phyloP scores from a whole-genome alignment of 1,140 invertebrate genomes.

The Brachionus paranguensis region DNA sequence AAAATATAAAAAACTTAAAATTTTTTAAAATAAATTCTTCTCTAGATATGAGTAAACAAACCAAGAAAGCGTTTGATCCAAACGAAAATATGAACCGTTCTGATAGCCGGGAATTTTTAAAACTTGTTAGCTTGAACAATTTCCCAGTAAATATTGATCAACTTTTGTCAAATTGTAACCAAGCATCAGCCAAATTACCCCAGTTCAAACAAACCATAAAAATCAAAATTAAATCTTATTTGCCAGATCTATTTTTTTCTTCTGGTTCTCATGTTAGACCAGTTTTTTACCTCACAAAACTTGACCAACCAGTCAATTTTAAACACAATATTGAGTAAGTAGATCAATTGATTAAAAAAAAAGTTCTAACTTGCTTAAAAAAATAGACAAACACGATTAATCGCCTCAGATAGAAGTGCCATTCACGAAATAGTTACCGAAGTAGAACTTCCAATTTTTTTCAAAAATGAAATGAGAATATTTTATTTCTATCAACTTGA shows the following conservation, averaged over 20 bases:
- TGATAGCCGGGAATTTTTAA: not conserved
- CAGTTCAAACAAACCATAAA: not conserved
- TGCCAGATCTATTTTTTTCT: not conserved
- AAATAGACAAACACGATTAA: not conserved
- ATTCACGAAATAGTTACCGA: not conserved
- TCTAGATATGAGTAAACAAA: not conserved
- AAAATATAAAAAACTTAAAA: too few species aligned
- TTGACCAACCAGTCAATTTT: not conserved
- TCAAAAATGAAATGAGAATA: not conserved
- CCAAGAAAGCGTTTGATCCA: not conserved
- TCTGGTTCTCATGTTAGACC: not conserved
- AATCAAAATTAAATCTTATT: not conserved
- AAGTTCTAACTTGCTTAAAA: too few species aligned
- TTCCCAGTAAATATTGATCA: not conserved
- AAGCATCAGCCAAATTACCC: not conserved
- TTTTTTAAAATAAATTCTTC: not conserved
- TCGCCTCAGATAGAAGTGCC: not conserved
- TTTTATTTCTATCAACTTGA: conserved; percentile 16
- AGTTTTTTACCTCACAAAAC: not conserved
- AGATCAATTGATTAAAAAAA: too few species aligned
- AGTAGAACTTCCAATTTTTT: not conserved
- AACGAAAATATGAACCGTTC: not conserved
- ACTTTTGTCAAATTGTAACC: not conserved
- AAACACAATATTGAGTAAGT: not conserved
- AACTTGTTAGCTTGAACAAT: not conserved